A percentile compares a stretch with the other conserved stretches of the same genome.
Evolutionary conservation across 2,797 vertebrate genomes (phyloP).

Genomic region (Muraenolepis orangiensis): DNA sequence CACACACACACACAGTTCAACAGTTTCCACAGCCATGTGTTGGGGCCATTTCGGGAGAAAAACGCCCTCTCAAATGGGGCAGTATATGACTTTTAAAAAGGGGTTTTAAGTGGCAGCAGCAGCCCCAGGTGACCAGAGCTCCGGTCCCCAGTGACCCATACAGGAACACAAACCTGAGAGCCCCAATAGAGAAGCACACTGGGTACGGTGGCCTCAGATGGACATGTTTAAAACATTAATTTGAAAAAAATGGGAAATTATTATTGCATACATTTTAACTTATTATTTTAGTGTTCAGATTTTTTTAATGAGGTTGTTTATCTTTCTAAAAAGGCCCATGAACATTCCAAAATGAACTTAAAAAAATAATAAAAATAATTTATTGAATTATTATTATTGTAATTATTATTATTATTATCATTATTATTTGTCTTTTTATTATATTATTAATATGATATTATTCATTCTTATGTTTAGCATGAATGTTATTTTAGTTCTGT

Average conservation of each 20-base stretch:
- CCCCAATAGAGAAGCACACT: constrained; percentile 2
- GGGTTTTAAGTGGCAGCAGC: constrained; percentile 29
- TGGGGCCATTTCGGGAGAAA: constrained; percentile 15
- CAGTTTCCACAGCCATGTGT: neutral
- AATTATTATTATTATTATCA: no score
- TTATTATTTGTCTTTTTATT: neutral
- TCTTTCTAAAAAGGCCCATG: neutral
- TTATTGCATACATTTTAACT: neutral
- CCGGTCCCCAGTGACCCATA: constrained; percentile 21
- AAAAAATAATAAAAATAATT: neutral
- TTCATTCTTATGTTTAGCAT: neutral
- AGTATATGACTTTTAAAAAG: constrained; percentile 37
- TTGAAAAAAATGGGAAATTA: neutral
- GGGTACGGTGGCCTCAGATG: neutral
- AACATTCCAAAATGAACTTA: neutral
- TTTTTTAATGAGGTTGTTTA: neutral
- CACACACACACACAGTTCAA: neutral
- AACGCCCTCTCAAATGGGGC: constrained; percentile 33
- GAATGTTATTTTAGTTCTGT: constrained; percentile 34
- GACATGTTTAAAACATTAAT: neutral
- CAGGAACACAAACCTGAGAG: neutral
- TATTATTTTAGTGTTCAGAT: neutral
- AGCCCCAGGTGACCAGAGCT: constrained; percentile 20
- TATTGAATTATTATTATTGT: neutral
- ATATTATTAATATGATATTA: no score